Evolutionary conservation across 2,888 invertebrate genomes (phyloP), one percentile per base, ranked within the genome.

Genomic region (Metacarcinus magister): DNA sequence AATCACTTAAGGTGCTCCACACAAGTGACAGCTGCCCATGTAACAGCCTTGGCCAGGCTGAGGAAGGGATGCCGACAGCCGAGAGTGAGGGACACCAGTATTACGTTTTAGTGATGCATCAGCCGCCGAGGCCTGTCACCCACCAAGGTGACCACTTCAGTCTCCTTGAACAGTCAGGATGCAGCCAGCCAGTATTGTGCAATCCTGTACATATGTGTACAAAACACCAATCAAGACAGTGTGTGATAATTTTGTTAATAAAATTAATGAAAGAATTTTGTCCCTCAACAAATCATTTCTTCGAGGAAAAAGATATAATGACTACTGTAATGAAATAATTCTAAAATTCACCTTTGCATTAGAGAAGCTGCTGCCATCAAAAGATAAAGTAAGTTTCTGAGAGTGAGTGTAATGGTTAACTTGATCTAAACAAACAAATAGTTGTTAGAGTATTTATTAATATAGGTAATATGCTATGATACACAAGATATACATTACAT

Each of bases 181-280:
- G 39, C 39, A 87, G 87, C 87, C 87, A 87, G 87, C 87, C 39
- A 87, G 16, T 3, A 19, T 87, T 87, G 87, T 87, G 87, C 87
- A 87, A 87, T 87, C 39, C 87, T 87, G 39, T 87, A 87, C 39
- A 87, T 87, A 87, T 75, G 13, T 87, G 87, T 87, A 87, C 87
- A 87, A 87, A 87, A 87, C 87, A 87, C 39, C 87, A 39, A 39
- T 75, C 39, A 87, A 87, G 87, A 87, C 87, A 87, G 32, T 87
- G 39, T 87, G 87, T 87, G 87, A 87, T 32, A 87, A 32, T 39
- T 87, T 87, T 87, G 87, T 87, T 87, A 39, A 87, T 87, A 87
- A 87, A 87, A 87, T 87, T 13, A 0, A 87, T 39, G 28, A 75
- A 87, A 87, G 39, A 39, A 39, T 39, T 39, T 39, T 39, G 39